These are phyloP conservation scores for Drosophila testacea DNA, from an alignment of 2,888 invertebrate genomes.

Conservation along the genomic window DNA sequence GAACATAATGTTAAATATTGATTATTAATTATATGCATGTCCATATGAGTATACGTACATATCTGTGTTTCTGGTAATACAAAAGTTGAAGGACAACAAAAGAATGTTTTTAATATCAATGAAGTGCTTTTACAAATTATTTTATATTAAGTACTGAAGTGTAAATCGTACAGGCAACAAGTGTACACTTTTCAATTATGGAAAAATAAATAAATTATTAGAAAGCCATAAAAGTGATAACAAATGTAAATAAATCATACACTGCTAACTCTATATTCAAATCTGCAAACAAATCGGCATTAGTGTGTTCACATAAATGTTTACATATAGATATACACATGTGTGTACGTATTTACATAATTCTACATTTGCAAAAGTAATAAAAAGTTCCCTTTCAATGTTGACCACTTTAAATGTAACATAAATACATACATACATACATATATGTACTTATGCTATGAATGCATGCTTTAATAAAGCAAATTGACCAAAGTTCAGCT, in stretches of 20 bases:
- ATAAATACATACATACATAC: background rate
- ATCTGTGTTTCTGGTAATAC: background rate
- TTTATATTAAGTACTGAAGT: too few species aligned
- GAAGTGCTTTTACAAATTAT: too few species aligned
- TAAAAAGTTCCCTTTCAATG: conserved; percentile 2
- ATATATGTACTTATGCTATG: background rate
- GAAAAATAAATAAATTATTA: too few species aligned
- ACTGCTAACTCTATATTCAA: background rate
- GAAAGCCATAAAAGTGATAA: conserved; percentile 11
- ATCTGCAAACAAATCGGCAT: background rate
- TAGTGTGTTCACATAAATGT: conserved; percentile 1
- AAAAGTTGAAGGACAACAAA: background rate
- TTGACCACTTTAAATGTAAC: background rate
- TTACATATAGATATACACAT: background rate
- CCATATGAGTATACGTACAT: background rate
- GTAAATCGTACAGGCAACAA: background rate
- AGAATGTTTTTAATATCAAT: background rate
- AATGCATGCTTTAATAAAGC: conserved; percentile 13
- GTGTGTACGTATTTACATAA: background rate
- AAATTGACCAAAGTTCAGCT: conserved; percentile 11
- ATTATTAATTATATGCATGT: conserved; percentile 10
- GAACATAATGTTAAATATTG: conserved; percentile 21
- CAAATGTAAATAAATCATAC: conserved; percentile 12
- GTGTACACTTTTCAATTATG: background rate
- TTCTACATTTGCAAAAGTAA: background rate